A percentile compares a stretch with the other conserved stretches of the same genome.
Conservation (phyloP, 1,140 invertebrate species). For the Pinna nobilis region DNA sequence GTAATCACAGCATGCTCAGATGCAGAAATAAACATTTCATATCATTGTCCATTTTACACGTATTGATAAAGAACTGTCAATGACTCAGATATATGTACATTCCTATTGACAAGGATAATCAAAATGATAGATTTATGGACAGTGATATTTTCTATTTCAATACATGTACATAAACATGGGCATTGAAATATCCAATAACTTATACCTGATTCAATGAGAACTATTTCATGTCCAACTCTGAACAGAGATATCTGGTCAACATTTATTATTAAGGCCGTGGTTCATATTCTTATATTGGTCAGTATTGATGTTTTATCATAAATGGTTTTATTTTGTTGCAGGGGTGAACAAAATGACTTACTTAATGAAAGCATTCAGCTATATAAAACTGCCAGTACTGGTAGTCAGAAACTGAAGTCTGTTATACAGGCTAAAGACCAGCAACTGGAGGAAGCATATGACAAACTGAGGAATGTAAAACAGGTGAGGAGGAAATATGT, state of each 20-base stretch:
- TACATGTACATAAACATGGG: background rate
- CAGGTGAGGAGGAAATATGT: background rate
- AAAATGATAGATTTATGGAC: background rate
- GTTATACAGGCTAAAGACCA: conserved; percentile 8
- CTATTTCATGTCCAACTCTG: no score
- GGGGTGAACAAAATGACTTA: conserved; percentile 2
- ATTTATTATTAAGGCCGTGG: no score
- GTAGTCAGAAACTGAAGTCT: background rate
- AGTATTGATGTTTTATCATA: background rate
- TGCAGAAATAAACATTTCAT: background rate
- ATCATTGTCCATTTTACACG: background rate
- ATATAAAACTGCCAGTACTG: background rate
- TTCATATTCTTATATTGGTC: conserved; percentile 1
- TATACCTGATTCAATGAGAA: no score
- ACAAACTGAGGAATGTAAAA: conserved; percentile 20
- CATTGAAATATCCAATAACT: background rate
- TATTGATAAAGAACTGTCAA: background rate
- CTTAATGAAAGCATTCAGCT: conserved; percentile 11
- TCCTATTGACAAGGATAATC: background rate
- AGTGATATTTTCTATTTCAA: background rate
- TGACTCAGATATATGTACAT: background rate
- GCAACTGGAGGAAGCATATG: conserved; percentile 26
- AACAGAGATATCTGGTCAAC: no score
- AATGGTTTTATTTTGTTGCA: background rate
- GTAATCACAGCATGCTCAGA: background rate